Conservation (phyloP, 30 jellyfish, hydroid and myxozoan genomes). For the Morbakka virulenta region DNA sequence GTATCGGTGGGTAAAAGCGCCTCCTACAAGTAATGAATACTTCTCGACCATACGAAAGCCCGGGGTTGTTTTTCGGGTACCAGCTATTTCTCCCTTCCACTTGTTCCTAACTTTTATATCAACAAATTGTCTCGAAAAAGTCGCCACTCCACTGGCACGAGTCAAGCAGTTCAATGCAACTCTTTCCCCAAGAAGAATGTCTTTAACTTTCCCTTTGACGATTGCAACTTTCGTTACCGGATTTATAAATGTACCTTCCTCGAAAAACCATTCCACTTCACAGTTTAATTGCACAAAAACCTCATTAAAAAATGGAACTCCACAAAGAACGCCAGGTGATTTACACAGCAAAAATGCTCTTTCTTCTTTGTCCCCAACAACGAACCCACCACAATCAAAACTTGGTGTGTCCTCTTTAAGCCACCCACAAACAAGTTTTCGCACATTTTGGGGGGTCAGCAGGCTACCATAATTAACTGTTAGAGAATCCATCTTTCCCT, state of each 20-base stretch:
- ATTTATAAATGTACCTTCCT: conserved; percentile 51
- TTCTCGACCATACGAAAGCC: conserved; percentile 73
- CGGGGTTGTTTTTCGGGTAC: conserved; percentile 89
- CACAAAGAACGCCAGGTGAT: conserved; percentile 77
- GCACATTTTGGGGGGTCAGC: conserved; percentile 14
- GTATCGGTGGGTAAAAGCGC: conserved; percentile 72
- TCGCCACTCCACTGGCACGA: conserved; percentile 69
- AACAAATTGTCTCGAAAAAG: conserved; percentile 26
- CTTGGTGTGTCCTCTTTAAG: conserved; percentile 78
- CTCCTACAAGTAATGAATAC: conserved; percentile 79
- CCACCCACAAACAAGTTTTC: conserved; percentile 42
- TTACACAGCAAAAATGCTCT: conserved; percentile 69
- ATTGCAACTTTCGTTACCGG: conserved; percentile 69
- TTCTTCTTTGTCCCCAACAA: conserved; percentile 74
- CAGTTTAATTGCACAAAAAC: conserved; percentile 57
- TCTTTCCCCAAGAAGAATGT: conserved; percentile 67
- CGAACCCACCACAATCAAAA: conserved; percentile 84
- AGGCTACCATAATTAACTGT: no score
- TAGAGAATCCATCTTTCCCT: no score
- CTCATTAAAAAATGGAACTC: conserved; percentile 69
- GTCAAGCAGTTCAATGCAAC: conserved; percentile 64
- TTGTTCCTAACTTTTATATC: conserved; percentile 5
- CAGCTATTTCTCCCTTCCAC: conserved; percentile 80
- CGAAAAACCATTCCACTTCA: conserved; percentile 47
- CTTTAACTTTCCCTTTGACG: conserved; percentile 55